Evolutionary conservation across 2,113 vertebrate species (phyloP).

Genomic region (Pomatostomus ruficeps): DNA sequence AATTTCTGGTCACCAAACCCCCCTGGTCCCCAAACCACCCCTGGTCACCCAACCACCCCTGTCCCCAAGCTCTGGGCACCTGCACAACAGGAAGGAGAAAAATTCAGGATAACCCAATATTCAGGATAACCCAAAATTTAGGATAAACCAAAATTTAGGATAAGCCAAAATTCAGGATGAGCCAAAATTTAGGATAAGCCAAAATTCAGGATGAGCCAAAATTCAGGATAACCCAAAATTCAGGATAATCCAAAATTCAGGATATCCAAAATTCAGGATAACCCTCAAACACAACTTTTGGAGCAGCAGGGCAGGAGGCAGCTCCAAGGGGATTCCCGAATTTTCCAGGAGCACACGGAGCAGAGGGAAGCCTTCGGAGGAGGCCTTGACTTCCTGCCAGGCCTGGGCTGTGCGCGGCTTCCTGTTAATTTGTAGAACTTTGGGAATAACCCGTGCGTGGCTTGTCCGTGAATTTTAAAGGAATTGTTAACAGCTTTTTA

Average conservation of each 20-base stretch:
- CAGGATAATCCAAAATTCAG: fast-evolving
- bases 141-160: neutral
- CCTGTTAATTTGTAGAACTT: slow-evolving; percentile 43
- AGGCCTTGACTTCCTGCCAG: slow-evolving; percentile 11
- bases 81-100: neutral
- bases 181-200: neutral
- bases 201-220: fast-evolving
- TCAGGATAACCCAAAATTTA: neutral
- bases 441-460: slow-evolving; percentile 34
- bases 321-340: fast-evolving
- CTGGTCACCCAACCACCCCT: neutral
- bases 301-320: neutral
- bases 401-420: slow-evolving; percentile 25
- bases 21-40: neutral
- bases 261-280: neutral
- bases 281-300: neutral
- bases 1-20: too few species aligned
- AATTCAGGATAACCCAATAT: fast-evolving
- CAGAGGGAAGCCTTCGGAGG: slow-evolving; percentile 29
- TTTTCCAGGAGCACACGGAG: neutral
- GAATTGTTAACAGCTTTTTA: slow-evolving; percentile 67
- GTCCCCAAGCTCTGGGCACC: too few species aligned
- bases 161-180: neutral
- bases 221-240: fast-evolving
- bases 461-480: slow-evolving; percentile 53